A percentile compares a stretch with the other conserved stretches of the same genome.
These are phyloP conservation scores for Diuraphis noxia DNA, from an alignment of 1,140 invertebrate species.

Conservation along the genomic window DNA sequence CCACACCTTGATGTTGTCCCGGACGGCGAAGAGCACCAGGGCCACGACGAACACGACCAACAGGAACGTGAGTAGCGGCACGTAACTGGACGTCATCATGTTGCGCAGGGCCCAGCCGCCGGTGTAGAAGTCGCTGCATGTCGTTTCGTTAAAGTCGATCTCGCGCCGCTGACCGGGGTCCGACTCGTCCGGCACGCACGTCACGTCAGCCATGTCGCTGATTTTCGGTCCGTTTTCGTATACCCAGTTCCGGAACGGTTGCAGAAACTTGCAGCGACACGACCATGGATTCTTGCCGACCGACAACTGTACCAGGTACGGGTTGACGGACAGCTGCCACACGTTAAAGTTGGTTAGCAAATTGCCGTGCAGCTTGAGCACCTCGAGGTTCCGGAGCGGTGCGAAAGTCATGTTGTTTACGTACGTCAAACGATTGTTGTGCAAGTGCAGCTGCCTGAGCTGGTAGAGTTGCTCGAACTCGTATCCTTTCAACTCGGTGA, in stretches of 20 bases:
- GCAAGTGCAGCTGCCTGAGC: constrained; percentile 81
- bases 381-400: constrained; percentile 75
- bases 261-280: constrained; percentile 86
- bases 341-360: constrained; percentile 77
- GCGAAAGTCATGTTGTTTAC: constrained; percentile 82
- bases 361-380: constrained; percentile 83
- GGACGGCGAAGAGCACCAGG: constrained; percentile 78
- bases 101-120: constrained; percentile 81
- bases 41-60: constrained; percentile 73
- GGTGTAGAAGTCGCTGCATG: constrained; percentile 80
- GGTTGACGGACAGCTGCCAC: constrained; percentile 79
- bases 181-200: constrained; percentile 77
- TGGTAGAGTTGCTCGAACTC: constrained; percentile 85
- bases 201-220: constrained; percentile 74
- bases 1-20: constrained; percentile 83
- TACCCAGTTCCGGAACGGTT: constrained; percentile 82
- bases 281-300: constrained; percentile 84
- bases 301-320: constrained; percentile 71
- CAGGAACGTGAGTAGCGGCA: constrained; percentile 74
- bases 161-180: constrained; percentile 72
- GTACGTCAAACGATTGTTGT: constrained; percentile 79
- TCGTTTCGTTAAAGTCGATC: constrained; percentile 78
- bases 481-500: constrained; percentile 79
- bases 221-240: constrained; percentile 79
- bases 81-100: constrained; percentile 80